Percentiles rank a stretch among this genome's conserved stretches.
Conservation (phyloP, 2,113 vertebrate species). For the Heterochromis multidens region DNA sequence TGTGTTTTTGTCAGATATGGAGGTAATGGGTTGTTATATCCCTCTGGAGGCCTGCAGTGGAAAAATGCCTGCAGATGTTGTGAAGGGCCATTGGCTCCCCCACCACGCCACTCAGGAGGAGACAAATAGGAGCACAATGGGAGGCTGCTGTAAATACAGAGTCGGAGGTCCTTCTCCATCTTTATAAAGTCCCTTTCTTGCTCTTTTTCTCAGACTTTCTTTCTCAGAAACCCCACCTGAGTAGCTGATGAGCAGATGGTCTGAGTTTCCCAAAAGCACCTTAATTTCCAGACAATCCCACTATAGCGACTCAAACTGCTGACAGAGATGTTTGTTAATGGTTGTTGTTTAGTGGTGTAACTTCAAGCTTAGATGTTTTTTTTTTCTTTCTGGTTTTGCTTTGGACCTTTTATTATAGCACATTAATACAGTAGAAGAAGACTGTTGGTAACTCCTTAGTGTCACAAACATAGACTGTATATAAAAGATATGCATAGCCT, state of each 20-base stretch:
- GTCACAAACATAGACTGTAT: not conserved
- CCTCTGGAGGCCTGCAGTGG: constrained; percentile 48
- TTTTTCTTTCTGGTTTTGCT: not conserved
- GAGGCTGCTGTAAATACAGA: constrained; percentile 68
- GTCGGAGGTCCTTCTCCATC: constrained; percentile 44
- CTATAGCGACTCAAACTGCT: constrained; percentile 29
- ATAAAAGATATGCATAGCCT: not conserved
- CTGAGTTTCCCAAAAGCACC: constrained; percentile 2
- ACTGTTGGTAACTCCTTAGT: not conserved
- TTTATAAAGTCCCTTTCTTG: constrained; percentile 46
- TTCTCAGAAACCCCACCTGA: constrained; percentile 5
- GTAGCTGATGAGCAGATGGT: constrained; percentile 35
- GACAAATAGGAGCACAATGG: constrained; percentile 66
- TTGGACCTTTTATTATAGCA: not conserved
- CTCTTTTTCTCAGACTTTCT: not conserved
- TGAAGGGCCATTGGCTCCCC: constrained; percentile 45
- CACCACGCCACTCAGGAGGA: constrained; percentile 50
- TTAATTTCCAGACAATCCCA: constrained; percentile 7
- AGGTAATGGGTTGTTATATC: constrained; percentile 75
- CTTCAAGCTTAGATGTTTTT: not conserved
- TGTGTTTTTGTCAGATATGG: constrained; percentile 73
- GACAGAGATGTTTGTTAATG: constrained; percentile 37
- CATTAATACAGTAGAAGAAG: not conserved
- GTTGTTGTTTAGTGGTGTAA: not conserved
- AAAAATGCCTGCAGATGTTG: constrained; percentile 67